Percentiles rank a stretch among this genome's conserved stretches.
Conservation (phyloP, 2,113 vertebrate species). For the Candoia aspera region DNA sequence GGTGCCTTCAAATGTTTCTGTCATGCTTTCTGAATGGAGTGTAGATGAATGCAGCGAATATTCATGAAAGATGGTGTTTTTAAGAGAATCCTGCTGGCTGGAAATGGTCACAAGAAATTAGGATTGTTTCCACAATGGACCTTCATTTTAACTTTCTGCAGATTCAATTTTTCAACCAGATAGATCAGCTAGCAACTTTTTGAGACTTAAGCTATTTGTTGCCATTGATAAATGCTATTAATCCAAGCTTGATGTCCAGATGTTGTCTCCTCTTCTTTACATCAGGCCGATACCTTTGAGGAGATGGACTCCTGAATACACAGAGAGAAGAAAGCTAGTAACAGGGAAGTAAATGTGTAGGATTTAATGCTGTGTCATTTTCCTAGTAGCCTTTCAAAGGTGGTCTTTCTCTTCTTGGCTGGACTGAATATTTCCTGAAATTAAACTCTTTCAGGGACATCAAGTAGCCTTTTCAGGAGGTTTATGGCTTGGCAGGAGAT, state of each 20-base stretch:
- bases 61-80: neutral
- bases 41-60: neutral
- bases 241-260: constrained; percentile 12
- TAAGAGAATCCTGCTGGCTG: neutral
- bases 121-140: constrained; percentile 28
- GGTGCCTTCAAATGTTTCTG: neutral
- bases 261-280: neutral
- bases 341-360: constrained; percentile 36
- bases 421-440: constrained; percentile 68
- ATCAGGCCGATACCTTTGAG: neutral
- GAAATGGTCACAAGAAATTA: constrained; percentile 1
- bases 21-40: neutral
- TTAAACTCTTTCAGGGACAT: constrained; percentile 61
- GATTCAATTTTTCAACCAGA: constrained; percentile 13
- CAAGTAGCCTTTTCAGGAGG: constrained; percentile 63
- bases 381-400: constrained; percentile 47
- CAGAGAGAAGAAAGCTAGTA: constrained; percentile 27
- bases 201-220: neutral
- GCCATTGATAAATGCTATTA: constrained; percentile 14
- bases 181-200: neutral
- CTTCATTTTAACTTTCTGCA: constrained; percentile 15
- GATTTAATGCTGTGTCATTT: constrained; percentile 49
- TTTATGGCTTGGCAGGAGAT: constrained; percentile 63
- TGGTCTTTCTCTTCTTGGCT: constrained; percentile 40
- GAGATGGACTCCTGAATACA: neutral